Percentiles rank a stretch among this genome's conserved stretches.
These are phyloP conservation scores for Hyles euphorbiae DNA, from an alignment of 1,140 invertebrate genomes.

Conservation along the genomic window DNA sequence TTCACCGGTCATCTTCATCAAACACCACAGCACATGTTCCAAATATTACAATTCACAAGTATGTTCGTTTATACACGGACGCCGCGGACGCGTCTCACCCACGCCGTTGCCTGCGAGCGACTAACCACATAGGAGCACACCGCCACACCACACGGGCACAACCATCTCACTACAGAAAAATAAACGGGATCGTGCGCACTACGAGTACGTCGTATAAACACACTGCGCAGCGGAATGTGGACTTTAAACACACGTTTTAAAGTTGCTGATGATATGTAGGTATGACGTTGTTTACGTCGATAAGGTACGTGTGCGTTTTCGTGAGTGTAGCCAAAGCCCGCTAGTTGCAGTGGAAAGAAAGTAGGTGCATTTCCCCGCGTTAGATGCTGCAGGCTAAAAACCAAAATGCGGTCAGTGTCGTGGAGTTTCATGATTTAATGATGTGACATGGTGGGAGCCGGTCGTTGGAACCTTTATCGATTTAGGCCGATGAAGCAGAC, in stretches of 20 bases:
- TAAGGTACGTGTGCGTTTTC: not conserved
- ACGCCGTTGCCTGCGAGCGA: constrained; percentile 39
- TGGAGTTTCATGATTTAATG: constrained; percentile 34
- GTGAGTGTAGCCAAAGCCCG: constrained; percentile 28
- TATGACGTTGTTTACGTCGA: not conserved
- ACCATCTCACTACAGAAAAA: constrained; percentile 36
- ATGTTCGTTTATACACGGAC: constrained; percentile 14
- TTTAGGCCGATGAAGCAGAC: not conserved
- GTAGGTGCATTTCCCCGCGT: constrained; percentile 58
- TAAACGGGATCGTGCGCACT: constrained; percentile 37
- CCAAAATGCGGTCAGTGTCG: constrained; percentile 49
- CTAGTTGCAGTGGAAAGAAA: constrained; percentile 66
- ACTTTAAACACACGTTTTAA: constrained; percentile 15
- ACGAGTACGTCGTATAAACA: constrained; percentile 33
- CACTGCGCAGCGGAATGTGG: constrained; percentile 12
- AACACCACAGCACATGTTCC: constrained; percentile 50
- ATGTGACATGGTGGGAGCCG: constrained; percentile 12
- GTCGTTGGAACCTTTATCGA: constrained; percentile 1
- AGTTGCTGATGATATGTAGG: not conserved
- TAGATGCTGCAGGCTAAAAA: constrained; percentile 51
- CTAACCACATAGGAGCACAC: constrained; percentile 30
- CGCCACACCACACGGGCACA: constrained; percentile 9
- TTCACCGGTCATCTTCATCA: constrained; percentile 58
- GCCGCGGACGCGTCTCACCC: constrained; percentile 29
- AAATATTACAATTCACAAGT: constrained; percentile 36